Evolutionary conservation across 2,797 vertebrate genomes (phyloP).

Genomic region (Vespertilio murinus): DNA sequence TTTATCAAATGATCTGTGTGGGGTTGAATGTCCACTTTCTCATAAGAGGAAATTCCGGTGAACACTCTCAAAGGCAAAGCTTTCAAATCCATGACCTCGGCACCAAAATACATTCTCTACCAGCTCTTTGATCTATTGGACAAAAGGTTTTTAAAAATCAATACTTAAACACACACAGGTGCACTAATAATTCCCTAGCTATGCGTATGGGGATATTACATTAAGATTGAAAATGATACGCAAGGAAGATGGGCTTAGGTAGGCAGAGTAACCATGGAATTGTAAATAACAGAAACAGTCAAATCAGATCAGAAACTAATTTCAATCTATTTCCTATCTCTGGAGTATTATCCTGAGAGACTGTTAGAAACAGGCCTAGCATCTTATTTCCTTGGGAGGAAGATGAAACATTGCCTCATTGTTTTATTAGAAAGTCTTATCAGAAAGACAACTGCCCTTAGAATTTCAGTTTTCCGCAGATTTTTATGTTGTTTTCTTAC

Average conservation of each 20-base stretch:
- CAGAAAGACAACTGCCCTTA: conserved; percentile 23
- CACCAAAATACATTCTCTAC: background rate
- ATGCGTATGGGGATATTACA: background rate
- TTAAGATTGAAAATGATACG: background rate
- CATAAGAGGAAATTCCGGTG: background rate
- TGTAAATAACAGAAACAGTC: conserved; percentile 34
- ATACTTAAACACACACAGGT: background rate
- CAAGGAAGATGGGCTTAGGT: background rate
- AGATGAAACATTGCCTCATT: conserved; percentile 24
- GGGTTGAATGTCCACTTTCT: background rate
- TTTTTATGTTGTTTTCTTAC: conserved; percentile 30
- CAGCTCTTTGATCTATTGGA: conserved; percentile 29
- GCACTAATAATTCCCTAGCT: background rate
- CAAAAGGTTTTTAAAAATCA: background rate
- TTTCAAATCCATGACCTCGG: background rate
- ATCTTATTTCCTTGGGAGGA: conserved; percentile 36
- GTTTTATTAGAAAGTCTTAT: conserved; percentile 12
- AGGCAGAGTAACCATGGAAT: background rate
- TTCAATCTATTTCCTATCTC: conserved; percentile 19
- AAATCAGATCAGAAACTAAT: conserved; percentile 16
- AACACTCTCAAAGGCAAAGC: conserved; percentile 7
- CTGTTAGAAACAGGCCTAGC: conserved; percentile 2
- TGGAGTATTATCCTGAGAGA: background rate
- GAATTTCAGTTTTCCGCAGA: conserved; percentile 31
- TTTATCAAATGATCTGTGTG: background rate